Percentiles rank a stretch among this genome's conserved stretches.
Conservation (phyloP, 2,113 vertebrate genomes). For the Megaleporinus macrocephalus region DNA sequence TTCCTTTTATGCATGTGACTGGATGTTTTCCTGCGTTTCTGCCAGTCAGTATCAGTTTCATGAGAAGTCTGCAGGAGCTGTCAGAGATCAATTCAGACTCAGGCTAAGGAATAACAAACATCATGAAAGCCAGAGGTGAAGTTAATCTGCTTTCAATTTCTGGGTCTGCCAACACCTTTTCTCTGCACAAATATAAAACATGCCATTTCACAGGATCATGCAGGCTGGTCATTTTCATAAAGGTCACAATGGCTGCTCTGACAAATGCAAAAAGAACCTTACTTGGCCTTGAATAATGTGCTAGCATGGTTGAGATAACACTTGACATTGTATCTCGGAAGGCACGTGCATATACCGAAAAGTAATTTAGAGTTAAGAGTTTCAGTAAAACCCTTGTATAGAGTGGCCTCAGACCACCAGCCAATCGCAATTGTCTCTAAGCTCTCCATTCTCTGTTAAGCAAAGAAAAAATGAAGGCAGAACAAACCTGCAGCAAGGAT, state of each 20-base stretch:
- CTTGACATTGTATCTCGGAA: too few species aligned
- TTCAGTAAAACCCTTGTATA: too few species aligned
- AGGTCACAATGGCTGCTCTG: not conserved
- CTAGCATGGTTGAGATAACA: not conserved
- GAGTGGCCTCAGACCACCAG: too few species aligned
- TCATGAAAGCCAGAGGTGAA: not conserved
- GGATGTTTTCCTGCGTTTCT: not conserved
- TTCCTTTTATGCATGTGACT: not conserved
- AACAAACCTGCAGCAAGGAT: too few species aligned
- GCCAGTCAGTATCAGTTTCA: not conserved
- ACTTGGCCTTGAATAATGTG: not conserved
- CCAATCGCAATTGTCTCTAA: too few species aligned
- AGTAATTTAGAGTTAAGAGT: too few species aligned
- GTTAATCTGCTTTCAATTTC: not conserved
- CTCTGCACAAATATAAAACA: not conserved
- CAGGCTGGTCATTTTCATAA: not conserved
- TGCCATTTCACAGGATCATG: not conserved
- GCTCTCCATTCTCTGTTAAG: too few species aligned
- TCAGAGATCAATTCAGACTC: not conserved
- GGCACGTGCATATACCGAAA: too few species aligned
- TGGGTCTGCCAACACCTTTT: not conserved
- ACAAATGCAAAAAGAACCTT: not conserved
- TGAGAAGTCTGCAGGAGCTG: not conserved
- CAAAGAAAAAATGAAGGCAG: too few species aligned
- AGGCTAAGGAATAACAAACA: not conserved